Evolutionary conservation across 1,140 invertebrate species (phyloP), one percentile per base, ranked within the genome.

Genomic region (Sminthurides bifidus): DNA sequence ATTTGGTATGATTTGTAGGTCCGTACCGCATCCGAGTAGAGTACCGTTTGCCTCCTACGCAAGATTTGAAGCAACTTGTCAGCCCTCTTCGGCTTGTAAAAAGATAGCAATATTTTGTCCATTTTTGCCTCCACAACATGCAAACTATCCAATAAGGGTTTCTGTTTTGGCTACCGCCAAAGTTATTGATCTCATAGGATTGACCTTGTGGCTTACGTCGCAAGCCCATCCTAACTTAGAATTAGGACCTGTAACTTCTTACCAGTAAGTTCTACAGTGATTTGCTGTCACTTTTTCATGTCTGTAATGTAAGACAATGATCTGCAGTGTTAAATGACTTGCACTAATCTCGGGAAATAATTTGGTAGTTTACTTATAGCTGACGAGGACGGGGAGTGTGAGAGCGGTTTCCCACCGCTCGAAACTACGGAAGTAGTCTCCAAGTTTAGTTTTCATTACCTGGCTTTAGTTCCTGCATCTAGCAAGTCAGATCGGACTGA

Each of bases 301-400:
- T 61, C 49, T 33, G 26, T 24, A 40, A 35, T 35, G 33, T 12
- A 35, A 35, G 33, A 12, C 33, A 35, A n/a, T n/a, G n/a, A n/a
- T n/a, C n/a, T n/a, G n/a, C n/a, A n/a, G n/a, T n/a, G n/a, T n/a
- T n/a, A n/a, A n/a, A n/a, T n/a, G n/a, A n/a, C n/a, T n/a, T n/a
- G n/a, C n/a, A n/a, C n/a, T n/a, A n/a, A n/a, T n/a, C n/a, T n/a
- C n/a, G n/a, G n/a, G n/a, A n/a, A n/a, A n/a, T n/a, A n/a, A n/a
- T n/a, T n/a, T n/a, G n/a, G 90, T 72, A 85, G 85, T 40, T 73
- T 96, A 37, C 90, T 88, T 67, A 91, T 95, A 66, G 90, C 87
- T 17, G 92, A 96, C 75, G 92, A 96, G 68, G 91, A 94, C 71
- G 92, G 92, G n/a, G 92, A 94, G 73, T 86, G 94, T 33, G 89